Conservation (phyloP, 2,888 invertebrate genomes). For the Himalopsyche anomala region DNA sequence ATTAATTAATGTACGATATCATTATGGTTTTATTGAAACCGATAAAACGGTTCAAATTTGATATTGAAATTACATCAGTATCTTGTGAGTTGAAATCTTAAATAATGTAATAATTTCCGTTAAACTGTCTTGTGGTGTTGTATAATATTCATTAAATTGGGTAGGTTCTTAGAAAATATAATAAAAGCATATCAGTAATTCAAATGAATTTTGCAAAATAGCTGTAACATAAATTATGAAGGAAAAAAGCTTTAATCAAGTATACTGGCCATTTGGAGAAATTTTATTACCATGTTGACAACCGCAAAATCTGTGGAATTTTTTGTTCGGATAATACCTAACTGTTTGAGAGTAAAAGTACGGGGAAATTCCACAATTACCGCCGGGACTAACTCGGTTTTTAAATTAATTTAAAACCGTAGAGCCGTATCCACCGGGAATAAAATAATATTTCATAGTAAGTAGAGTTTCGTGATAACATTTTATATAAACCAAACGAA, state of each 20-base stretch:
- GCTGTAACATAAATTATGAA: background rate
- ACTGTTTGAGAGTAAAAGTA: background rate
- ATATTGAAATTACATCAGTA: too few species aligned
- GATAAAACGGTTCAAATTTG: too few species aligned
- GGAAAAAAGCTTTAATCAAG: slow-evolving; percentile 8
- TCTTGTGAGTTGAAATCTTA: too few species aligned
- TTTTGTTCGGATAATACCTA: background rate
- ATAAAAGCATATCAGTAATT: background rate
- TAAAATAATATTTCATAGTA: background rate
- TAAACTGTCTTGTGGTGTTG: too few species aligned
- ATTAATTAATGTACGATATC: too few species aligned
- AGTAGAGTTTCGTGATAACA: background rate
- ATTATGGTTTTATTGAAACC: too few species aligned
- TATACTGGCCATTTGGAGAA: background rate
- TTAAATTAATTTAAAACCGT: background rate
- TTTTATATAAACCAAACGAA: background rate
- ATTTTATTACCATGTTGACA: slow-evolving; percentile 15
- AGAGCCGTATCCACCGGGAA: background rate
- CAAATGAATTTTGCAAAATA: background rate
- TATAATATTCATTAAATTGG: too few species aligned
- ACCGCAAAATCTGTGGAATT: background rate
- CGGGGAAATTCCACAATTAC: background rate
- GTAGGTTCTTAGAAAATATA: too few species aligned
- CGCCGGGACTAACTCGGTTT: background rate
- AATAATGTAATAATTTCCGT: too few species aligned